Evolutionary conservation across 2,113 vertebrate species (phyloP).

Genomic region (Desmodus rotundus): DNA sequence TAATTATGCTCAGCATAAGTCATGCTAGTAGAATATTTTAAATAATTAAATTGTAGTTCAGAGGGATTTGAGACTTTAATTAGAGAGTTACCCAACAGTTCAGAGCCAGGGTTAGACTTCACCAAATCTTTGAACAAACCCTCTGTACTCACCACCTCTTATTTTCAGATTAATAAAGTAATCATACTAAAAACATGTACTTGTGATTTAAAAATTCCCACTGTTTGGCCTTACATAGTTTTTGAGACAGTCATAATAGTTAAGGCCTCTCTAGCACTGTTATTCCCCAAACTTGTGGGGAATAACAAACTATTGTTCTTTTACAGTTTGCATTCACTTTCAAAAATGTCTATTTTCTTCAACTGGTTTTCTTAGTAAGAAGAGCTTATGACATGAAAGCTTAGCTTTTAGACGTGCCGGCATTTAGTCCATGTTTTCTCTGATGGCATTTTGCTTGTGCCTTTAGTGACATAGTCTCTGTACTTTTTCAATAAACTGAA

Average conservation of each 20-base stretch:
- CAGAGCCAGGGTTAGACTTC: not conserved
- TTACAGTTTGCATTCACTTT: not conserved
- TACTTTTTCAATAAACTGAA: not conserved
- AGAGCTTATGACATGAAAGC: not conserved
- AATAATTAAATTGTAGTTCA: not conserved
- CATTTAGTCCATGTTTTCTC: not conserved
- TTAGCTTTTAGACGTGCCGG: not conserved
- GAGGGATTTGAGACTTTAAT: not conserved
- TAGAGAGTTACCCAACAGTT: not conserved
- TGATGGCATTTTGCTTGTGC: not conserved
- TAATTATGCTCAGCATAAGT: not conserved
- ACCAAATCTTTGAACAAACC: not conserved
- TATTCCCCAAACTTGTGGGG: not conserved
- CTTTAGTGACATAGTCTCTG: not conserved
- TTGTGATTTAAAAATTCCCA: not conserved
- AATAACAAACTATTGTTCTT: not conserved
- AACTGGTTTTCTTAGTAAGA: not conserved
- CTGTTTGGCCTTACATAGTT: conserved; percentile 6
- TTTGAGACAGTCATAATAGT: not conserved
- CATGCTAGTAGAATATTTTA: not conserved
- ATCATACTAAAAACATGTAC: not conserved
- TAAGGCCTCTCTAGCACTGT: not conserved
- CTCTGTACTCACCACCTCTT: not conserved
- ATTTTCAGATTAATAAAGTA: conserved; percentile 23
- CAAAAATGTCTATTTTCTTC: not conserved